Evolutionary conservation across 2,113 vertebrate species (phyloP).

Genomic region (Asarcornis scutulata): DNA sequence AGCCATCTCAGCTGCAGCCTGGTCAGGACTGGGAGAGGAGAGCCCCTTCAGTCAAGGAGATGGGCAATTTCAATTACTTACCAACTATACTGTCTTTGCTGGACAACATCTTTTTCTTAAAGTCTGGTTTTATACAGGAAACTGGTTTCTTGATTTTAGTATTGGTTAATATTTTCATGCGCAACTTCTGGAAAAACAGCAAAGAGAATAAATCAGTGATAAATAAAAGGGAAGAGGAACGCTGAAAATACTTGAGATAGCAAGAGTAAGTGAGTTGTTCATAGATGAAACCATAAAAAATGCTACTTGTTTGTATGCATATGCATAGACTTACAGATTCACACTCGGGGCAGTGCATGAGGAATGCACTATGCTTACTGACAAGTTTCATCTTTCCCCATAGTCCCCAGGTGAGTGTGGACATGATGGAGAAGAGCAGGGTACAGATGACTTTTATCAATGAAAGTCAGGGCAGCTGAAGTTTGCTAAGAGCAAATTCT

Average conservation of each 20-base stretch:
- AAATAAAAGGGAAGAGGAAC: neutral
- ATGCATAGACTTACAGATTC: neutral
- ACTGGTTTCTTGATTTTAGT: slow-evolving; percentile 66
- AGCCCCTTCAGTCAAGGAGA: neutral
- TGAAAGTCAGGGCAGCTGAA: neutral
- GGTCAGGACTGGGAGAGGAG: neutral
- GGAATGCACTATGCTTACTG: neutral
- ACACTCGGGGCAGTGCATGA: neutral
- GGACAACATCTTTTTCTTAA: neutral
- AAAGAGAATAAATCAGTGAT: neutral
- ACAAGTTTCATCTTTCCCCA: neutral
- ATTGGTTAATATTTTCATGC: slow-evolving; percentile 73
- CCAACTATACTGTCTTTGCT: rapidly evolving
- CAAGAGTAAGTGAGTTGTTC: neutral
- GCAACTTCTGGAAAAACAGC: slow-evolving; percentile 26
- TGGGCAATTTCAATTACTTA: neutral
- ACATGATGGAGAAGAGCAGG: neutral
- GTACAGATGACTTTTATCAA: neutral
- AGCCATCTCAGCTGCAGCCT: neutral
- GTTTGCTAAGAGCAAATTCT: neutral
- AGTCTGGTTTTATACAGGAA: neutral
- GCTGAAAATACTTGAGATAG: neutral
- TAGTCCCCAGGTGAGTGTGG: neutral
- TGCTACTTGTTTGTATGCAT: neutral
- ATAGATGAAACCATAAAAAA: neutral